Evolutionary conservation across 2,113 vertebrate genomes (phyloP).

Genomic region (Phalacrocorax pelagicus): DNA sequence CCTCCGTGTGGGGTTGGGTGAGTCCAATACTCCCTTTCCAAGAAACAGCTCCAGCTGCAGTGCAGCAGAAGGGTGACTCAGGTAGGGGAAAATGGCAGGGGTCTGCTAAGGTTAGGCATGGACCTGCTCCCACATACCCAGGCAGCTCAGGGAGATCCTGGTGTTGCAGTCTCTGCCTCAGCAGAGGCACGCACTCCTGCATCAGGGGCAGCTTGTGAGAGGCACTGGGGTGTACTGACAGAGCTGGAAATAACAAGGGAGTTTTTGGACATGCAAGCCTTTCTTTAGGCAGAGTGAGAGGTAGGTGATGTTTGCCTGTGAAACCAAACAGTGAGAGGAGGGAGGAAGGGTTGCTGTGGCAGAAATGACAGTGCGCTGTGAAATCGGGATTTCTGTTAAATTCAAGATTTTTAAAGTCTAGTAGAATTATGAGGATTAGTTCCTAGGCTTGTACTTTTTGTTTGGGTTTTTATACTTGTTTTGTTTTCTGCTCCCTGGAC

Average conservation of each 20-base stretch:
- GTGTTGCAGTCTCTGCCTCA: neutral
- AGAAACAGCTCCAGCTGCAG: neutral
- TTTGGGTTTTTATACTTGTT: neutral
- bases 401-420: neutral
- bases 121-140: neutral
- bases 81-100: neutral
- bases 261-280: neutral
- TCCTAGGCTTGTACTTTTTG: neutral
- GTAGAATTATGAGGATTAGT: neutral
- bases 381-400: neutral
- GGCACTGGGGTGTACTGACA: neutral
- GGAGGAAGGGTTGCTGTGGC: neutral
- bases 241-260: neutral
- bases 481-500: neutral
- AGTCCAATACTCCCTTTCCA: neutral
- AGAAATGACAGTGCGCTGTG: neutral
- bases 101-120: neutral
- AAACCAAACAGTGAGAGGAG: neutral
- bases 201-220: neutral
- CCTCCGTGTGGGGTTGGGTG: accelerated
- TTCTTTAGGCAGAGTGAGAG: neutral
- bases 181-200: neutral
- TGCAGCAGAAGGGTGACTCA: neutral
- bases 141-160: neutral
- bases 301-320: neutral